phyloP scores from a whole-genome alignment of 2,888 invertebrate genomes.

The Aphelenchoides bicaudatus region DNA sequence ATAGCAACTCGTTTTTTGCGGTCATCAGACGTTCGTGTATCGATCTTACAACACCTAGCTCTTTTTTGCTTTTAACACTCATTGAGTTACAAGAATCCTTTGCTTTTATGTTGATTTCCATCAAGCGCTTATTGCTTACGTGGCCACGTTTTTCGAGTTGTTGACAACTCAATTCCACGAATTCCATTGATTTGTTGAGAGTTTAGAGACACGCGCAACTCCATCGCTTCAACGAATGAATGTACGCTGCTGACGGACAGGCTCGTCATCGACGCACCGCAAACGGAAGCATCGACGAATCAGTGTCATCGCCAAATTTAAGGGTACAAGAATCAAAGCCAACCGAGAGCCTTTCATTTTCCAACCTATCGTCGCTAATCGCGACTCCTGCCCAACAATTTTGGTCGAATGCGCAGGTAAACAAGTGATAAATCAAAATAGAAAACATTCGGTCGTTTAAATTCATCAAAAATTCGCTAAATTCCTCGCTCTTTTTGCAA shows the following conservation, averaged over 20 bases:
- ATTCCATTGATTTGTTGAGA: no score
- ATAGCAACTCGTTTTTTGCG: no score
- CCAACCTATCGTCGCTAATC: background rate
- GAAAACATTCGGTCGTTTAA: background rate
- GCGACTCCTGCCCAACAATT: background rate
- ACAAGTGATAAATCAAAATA: background rate
- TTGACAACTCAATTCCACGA: no score
- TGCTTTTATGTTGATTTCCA: no score
- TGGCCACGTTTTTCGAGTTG: no score
- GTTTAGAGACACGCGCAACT: no score
- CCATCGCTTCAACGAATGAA: constrained; percentile 5
- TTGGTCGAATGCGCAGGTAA: constrained; percentile 12
- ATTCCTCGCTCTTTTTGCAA: background rate
- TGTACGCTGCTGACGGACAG: constrained; percentile 9
- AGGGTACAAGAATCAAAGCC: background rate
- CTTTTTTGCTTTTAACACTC: no score
- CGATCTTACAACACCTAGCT: no score
- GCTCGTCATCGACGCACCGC: constrained; percentile 2
- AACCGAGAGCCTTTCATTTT: constrained; percentile 10
- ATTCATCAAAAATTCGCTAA: background rate
- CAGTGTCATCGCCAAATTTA: background rate
- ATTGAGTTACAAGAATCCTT: no score
- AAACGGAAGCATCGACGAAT: background rate
- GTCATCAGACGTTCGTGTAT: no score
- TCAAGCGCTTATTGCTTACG: no score